Base-by-base conservation (phyloP, 2,113 vertebrate genomes). In the Callospermophilus lateralis region DNA sequence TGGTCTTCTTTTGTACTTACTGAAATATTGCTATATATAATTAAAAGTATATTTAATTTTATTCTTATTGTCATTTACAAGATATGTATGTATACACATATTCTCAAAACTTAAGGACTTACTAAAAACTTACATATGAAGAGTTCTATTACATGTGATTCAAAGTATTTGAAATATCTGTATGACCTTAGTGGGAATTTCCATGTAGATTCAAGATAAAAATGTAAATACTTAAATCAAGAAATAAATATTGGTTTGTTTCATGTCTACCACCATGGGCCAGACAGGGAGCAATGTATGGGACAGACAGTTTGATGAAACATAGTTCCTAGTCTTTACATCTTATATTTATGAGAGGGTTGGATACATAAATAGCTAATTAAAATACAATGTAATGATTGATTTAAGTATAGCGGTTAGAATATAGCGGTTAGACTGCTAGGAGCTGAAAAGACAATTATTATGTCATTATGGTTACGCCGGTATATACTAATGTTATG, bases 181-280 rank as follows among this genome's bases (percentile, higher is more conserved):
- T 28, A 4, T 53, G 30, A 39, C 30, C 17, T 74, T 95, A 55
- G 17, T 81, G 67, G 32, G 70, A 45, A 95, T 83, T 89, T 77
- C 48, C 39, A 6, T 74, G 34, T 89, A 63, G 51, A 70, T 85
- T 89, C 67, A 68, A 80, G n/a, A 88, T 91, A 91, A 84, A 84
- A 92, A 61, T 65, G 53, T 45, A 77, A 84, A 67, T 67, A 39
- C 8, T 53, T 95, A 42, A 88, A 11, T 72, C 70, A 61, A 17
- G 51, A 73, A 84, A 28, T 70, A 30, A 68, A 20, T 72, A 42
- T 39, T 84, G 2, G 70, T 88, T 83, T 55, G 67, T 72, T 76
- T 74, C 26, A 2, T 76, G 19, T 42, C 65, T 74, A 22, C 13
- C 28, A 30, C 22, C 34, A 30, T 26, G 51, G n/a, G 26, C 32